Base-by-base conservation (phyloP, 1,140 invertebrate genomes). In the Megathymus violae region DNA sequence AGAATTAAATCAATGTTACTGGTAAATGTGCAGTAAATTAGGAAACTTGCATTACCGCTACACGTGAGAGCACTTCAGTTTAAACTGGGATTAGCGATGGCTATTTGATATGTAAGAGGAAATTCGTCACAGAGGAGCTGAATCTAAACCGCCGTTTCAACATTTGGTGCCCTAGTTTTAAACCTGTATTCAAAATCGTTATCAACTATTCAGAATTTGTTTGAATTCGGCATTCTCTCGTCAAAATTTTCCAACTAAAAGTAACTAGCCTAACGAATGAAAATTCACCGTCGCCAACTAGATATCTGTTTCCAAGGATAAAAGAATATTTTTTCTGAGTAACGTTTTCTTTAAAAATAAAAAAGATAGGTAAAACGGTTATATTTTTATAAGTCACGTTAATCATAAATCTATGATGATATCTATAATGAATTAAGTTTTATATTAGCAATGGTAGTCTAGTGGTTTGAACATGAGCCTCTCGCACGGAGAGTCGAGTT, bases 1-100 rank as follows among this genome's bases (percentile, higher is more conserved):
- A 27, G n/a, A 43, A 16, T 16, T 58, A 13, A 58, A 44, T 58
- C 41, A 58, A 58, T 58, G 13, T 58, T 31, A 1, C 15, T 17
- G 17, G 6, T 40, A 58, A 44, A 44, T 58, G 40, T 34, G 14
- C 52, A 58, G 4, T 44, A 25, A 44, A 58, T 58, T 34, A 17
- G 15, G 9, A n/a, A 58, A 58, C 52, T 58, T 58, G 52, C 52
- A 58, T 44, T 14, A n/a, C 40, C 10, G 52, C 52, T 58, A 56
- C 52, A 58, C 52, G 52, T 58, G 40, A 58, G 52, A 58, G 52
- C 52, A 58, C 52, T 58, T 44, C 43, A 58, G 54, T 59, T 59
- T 59, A 59, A 47, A 59, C 43, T 59, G 16, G 27, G 43, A 59
- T 59, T 59, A 59, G 56, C 43, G 11, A 59, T 59, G 43, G 43